Conservation (phyloP, 2,113 vertebrate genomes). For the Ceratotherium simum region DNA sequence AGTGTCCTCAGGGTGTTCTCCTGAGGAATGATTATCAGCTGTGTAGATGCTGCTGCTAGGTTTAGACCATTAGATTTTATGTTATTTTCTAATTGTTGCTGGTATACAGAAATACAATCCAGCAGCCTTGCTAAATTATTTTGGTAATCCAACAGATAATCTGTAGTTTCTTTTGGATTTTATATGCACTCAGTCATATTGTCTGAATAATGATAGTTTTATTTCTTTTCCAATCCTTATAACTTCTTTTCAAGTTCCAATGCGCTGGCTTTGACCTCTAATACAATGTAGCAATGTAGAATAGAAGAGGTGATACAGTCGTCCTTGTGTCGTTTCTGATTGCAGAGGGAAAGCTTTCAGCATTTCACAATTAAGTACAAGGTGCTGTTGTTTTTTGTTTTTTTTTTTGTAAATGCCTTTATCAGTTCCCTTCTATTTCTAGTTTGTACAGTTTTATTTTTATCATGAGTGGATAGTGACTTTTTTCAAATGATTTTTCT, state of each 20-base stretch:
- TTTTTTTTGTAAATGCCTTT: not conserved
- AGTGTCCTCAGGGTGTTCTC: not conserved
- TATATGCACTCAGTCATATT: not conserved
- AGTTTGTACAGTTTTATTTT: not conserved
- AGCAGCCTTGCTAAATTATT: not conserved
- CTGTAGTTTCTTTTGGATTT: conserved; percentile 12
- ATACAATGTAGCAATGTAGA: not conserved
- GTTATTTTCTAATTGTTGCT: not conserved
- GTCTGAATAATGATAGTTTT: not conserved
- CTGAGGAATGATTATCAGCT: not conserved
- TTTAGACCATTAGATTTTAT: not conserved
- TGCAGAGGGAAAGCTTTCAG: not conserved
- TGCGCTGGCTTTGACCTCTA: not conserved
- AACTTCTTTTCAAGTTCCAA: not conserved
- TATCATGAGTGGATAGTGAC: not conserved
- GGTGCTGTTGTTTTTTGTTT: not conserved
- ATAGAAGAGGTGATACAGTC: not conserved
- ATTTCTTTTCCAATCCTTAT: not conserved
- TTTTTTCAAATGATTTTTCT: not conserved
- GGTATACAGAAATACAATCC: not conserved
- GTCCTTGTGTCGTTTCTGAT: not conserved
- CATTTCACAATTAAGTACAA: not conserved
- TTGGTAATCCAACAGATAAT: not conserved
- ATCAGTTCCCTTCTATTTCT: not conserved
- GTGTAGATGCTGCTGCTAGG: not conserved